Percentiles rank a stretch among this genome's conserved stretches.
phyloP scores from a whole-genome alignment of 2,888 invertebrate species.

The Thelaira solivaga region DNA sequence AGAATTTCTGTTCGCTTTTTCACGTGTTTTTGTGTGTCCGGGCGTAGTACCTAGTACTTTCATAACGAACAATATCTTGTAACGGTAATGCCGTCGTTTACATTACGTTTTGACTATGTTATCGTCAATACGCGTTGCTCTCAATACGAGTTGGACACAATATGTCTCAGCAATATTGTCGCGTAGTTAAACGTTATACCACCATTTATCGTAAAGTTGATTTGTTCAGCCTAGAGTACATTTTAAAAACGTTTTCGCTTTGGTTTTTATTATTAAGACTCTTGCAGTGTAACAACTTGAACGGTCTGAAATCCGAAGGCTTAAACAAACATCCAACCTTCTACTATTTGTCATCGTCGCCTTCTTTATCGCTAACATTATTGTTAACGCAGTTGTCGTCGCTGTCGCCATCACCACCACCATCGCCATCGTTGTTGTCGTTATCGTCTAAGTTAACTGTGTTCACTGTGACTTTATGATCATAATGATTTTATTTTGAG shows the following conservation, averaged over 20 bases:
- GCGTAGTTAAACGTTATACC: conserved; percentile 54
- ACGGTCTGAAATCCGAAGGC: background rate
- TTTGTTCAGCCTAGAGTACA: conserved; percentile 11
- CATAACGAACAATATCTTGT: background rate
- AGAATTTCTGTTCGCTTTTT: too few species aligned
- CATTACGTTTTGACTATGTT: conserved; percentile 28
- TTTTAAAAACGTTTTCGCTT: conserved; percentile 14
- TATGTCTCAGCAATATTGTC: conserved; percentile 63
- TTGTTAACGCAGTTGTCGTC: background rate
- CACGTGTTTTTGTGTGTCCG: too few species aligned
- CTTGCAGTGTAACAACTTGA: background rate
- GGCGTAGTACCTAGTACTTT: too few species aligned
- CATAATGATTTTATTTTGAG: conserved; percentile 41
- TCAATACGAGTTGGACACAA: conserved; percentile 51
- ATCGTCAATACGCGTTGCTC: conserved; percentile 63
- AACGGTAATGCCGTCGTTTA: conserved; percentile 52
- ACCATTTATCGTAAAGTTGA: conserved; percentile 56
- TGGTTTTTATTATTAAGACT: conserved; percentile 12
- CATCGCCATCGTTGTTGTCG: conserved; percentile 18
- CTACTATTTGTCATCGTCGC: conserved; percentile 1
- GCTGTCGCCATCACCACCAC: conserved; percentile 20
- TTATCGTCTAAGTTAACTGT: conserved; percentile 35
- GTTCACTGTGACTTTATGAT: conserved; percentile 37
- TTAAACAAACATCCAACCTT: background rate
- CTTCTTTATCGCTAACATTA: background rate